Conservation (phyloP, 2,113 vertebrate species). For the Anser cygnoides region DNA sequence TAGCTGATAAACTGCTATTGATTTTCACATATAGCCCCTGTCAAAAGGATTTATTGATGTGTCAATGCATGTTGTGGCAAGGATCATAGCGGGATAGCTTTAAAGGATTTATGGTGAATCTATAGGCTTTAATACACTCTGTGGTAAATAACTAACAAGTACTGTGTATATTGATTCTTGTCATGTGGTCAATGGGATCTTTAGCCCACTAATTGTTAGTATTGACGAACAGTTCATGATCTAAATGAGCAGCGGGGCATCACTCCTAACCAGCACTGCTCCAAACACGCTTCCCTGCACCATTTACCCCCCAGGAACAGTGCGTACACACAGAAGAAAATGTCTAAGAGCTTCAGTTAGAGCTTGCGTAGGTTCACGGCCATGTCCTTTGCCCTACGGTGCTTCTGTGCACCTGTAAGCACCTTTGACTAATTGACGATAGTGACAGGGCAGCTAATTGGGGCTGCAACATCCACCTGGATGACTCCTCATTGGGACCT, state of each 20-base stretch:
- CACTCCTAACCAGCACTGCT: constrained; percentile 44
- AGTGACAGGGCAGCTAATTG: background rate
- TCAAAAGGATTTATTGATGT: constrained; percentile 93
- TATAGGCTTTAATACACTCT: constrained; percentile 84
- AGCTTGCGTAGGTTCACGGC: background rate
- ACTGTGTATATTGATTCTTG: constrained; percentile 73
- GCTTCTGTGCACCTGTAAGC: background rate
- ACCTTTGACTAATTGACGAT: background rate
- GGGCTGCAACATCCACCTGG: background rate
- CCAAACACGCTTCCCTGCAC: constrained; percentile 40
- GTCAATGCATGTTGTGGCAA: constrained; percentile 79
- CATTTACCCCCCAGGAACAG: background rate
- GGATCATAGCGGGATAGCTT: constrained; percentile 80
- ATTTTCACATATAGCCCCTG: constrained; percentile 89
- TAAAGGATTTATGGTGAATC: constrained; percentile 88
- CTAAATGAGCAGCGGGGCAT: constrained; percentile 79
- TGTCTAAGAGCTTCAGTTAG: background rate
- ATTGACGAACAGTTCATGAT: constrained; percentile 82
- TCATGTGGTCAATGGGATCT: constrained; percentile 82
- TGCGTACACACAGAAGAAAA: background rate
- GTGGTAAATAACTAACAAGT: constrained; percentile 87
- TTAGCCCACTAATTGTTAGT: constrained; percentile 83
- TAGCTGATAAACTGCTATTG: constrained; percentile 89
- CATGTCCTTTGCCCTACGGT: background rate
- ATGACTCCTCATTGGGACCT: background rate